Evolutionary conservation across 2,888 invertebrate genomes (phyloP).

Genomic region (Schizotus pectinicornis): DNA sequence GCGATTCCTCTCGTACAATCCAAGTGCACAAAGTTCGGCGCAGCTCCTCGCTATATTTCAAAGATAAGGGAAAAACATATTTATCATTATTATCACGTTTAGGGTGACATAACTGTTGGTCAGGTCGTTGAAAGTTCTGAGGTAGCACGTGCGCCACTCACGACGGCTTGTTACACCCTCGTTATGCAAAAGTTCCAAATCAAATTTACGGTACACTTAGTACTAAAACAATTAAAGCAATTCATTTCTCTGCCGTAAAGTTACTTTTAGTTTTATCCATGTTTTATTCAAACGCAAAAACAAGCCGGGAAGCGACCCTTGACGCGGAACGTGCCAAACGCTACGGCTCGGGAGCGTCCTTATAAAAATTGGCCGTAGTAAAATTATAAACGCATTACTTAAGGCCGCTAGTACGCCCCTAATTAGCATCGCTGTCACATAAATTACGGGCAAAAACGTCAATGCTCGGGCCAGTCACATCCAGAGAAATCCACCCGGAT

Average conservation of each 20-base stretch:
- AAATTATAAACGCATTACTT: no score
- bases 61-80: slow-evolving; percentile 30
- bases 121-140: slow-evolving; percentile 39
- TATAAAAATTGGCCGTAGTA: no score
- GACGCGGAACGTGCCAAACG: not conserved
- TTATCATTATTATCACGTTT: slow-evolving; percentile 46
- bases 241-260: slow-evolving; percentile 30
- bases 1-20: not conserved
- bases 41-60: slow-evolving; percentile 12
- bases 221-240: slow-evolving; percentile 45
- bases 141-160: slow-evolving; percentile 37
- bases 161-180: slow-evolving; percentile 31
- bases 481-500: no score
- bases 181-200: slow-evolving; percentile 47
- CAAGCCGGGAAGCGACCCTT: not conserved
- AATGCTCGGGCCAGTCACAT: no score
- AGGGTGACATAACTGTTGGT: slow-evolving; percentile 39
- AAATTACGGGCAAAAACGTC: no score
- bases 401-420: no score
- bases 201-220: slow-evolving; percentile 46
- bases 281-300: slow-evolving; percentile 20
- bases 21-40: slow-evolving; percentile 11
- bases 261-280: slow-evolving; percentile 9
- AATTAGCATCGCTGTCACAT: no score
- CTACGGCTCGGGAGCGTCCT: no score